Evolutionary conservation across 1,140 invertebrate genomes (phyloP), one percentile per base, ranked within the genome.

Genomic region (Temnothorax longispinosus): DNA sequence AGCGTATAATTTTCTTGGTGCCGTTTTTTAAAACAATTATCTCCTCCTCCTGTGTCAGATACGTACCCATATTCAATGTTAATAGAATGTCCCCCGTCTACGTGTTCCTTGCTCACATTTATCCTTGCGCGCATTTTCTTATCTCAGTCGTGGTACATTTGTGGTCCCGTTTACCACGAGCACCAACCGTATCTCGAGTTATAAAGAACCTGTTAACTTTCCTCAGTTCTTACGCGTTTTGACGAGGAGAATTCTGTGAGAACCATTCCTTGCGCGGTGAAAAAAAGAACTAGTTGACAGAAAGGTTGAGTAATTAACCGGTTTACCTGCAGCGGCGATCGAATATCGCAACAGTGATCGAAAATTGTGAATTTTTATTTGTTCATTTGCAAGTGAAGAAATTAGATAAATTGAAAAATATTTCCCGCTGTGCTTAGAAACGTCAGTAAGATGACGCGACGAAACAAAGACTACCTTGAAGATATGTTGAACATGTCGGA

Each of bases 401-500:
- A 27, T 27, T 27, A 27, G 1, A 10, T 35, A 38, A 65, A 52
- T 38, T 50, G 32, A 67, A n/a, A 52, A 67, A 65, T 8, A 38
- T 52, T 58, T 50, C 3, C 13, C 18, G 7, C 13, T 10, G 4
- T 3, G 6, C 7, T 4, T 32, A 35, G 15, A 27, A 65, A 52
- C 5, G 15, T 0, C 0, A n/a, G 44, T 27, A 11, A 54, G 15
- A 90, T 89, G 85, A 27, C 77, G 21, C 1, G n/a, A 0, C 21
- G 6, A 50, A 87, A 69, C 72, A 32, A 71, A 71, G 38, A 72
- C 4, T 91, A 92, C 27, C 60, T 91, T 3, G 21, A 90, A 0
- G 88, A 92, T 7, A 71, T 92, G 74, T 13, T 88, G 10, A 47
- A 90, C 10, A 87, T 91, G 78, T 54, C 88, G n/a, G 84, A 93